phyloP scores from a whole-genome alignment of 2,113 vertebrate genomes.

The Hemichromis elongatus region DNA sequence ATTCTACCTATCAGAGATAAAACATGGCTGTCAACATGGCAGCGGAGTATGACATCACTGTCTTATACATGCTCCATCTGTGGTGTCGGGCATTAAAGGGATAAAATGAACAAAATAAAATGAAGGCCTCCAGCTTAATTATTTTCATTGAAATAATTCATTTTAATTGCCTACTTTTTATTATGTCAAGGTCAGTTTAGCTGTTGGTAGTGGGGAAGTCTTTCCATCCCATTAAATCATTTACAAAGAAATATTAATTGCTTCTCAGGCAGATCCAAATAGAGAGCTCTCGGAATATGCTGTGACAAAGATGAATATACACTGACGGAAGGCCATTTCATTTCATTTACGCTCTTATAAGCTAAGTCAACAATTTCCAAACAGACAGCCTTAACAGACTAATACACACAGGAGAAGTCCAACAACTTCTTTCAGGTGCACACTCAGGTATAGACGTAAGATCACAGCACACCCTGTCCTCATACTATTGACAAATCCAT shows the following conservation, averaged over 20 bases:
- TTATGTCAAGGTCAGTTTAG: neutral
- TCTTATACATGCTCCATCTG: neutral
- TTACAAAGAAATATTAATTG: neutral
- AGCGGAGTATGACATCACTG: neutral
- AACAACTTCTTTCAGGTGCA: neutral
- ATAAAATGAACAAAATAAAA: neutral
- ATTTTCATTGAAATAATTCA: neutral
- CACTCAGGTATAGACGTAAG: neutral
- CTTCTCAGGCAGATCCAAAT: neutral
- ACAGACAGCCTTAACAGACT: neutral
- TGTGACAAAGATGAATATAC: slow-evolving; percentile 18
- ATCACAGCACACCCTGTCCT: slow-evolving; percentile 6
- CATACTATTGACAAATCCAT: slow-evolving; percentile 21
- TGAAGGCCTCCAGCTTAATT: neutral
- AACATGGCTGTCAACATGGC: neutral
- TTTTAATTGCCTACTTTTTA: neutral
- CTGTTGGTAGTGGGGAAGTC: neutral
- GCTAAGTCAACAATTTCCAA: slow-evolving; percentile 28
- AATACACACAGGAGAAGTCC: neutral
- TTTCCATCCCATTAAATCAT: neutral
- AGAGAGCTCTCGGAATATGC: neutral
- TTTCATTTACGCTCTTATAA: neutral
- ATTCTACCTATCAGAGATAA: neutral
- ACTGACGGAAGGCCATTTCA: neutral
- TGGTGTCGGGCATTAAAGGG: neutral